phyloP scores from a whole-genome alignment of 2,888 invertebrate species.

The Meloe dianella region DNA sequence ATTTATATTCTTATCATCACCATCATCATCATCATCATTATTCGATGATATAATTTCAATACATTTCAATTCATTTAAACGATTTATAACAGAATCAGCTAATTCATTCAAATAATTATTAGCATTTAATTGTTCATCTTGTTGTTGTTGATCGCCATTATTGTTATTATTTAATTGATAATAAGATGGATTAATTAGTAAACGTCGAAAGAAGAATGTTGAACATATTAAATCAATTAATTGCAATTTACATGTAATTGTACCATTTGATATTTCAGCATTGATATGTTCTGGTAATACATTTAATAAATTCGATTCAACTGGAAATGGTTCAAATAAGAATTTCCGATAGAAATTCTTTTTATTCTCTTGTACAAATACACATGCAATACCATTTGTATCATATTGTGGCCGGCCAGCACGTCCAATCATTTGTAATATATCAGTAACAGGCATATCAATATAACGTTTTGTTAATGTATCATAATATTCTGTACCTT shows the following conservation, averaged over 20 bases:
- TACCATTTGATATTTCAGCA: conserved; percentile 95
- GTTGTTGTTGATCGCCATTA: too few relatives aligned
- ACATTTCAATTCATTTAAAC: conserved; percentile 79
- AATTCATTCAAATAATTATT: conserved; percentile 80
- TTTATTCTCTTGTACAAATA: conserved; percentile 93
- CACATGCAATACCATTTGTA: conserved; percentile 86
- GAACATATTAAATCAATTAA: conserved; percentile 97
- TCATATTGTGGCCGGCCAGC: conserved; percentile 98
- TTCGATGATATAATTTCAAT: conserved; percentile 62
- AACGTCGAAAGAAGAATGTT: conserved; percentile 95
- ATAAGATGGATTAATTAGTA: conserved; percentile 91
- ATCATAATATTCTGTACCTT: conserved; percentile 95
- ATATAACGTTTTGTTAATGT: conserved; percentile 90
- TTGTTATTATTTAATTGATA: conserved; percentile 72
- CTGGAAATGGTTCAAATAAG: conserved; percentile 98
- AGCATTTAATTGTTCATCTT: conserved; percentile 59
- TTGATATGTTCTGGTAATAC: conserved; percentile 97
- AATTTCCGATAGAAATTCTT: conserved; percentile 99
- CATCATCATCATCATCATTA: too few relatives aligned
- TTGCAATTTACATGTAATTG: conserved; percentile 90
- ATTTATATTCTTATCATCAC: too few relatives aligned
- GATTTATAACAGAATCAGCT: conserved; percentile 78
- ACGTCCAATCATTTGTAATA: conserved; percentile 99
- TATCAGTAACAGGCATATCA: conserved; percentile 99
- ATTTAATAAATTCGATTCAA: conserved; percentile 91